These are phyloP conservation scores for Euura saliciscinereae DNA, from an alignment of 1,140 invertebrate species.

Conservation along the genomic window DNA sequence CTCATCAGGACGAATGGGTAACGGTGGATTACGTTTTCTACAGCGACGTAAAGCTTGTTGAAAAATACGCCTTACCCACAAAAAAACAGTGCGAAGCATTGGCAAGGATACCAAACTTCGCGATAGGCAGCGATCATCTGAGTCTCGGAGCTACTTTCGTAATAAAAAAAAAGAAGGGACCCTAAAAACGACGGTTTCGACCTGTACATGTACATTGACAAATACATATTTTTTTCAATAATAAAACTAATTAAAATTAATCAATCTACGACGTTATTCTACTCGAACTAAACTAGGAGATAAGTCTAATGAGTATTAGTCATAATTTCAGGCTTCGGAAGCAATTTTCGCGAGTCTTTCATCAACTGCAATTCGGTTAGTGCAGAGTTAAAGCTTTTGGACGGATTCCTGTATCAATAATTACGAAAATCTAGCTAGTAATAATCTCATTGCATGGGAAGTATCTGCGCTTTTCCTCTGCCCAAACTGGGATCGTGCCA, in stretches of 20 bases:
- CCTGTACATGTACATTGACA: not conserved
- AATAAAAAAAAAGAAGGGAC: slow-evolving; percentile 39
- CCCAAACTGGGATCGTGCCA: slow-evolving; percentile 16
- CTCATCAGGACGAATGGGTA: slow-evolving; percentile 77
- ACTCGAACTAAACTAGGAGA: too few relatives aligned
- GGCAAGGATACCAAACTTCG: slow-evolving; percentile 73
- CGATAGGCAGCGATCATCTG: slow-evolving; percentile 79
- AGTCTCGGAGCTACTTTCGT: slow-evolving; percentile 70
- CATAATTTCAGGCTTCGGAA: too few relatives aligned
- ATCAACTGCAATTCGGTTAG: too few relatives aligned
- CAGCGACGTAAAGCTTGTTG: slow-evolving; percentile 65
- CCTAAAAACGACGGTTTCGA: slow-evolving; percentile 10
- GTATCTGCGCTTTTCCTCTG: slow-evolving; percentile 18
- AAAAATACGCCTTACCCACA: slow-evolving; percentile 69
- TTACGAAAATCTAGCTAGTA: too few relatives aligned
- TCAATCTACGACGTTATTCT: too few relatives aligned
- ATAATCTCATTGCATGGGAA: slow-evolving; percentile 10
- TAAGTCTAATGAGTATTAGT: too few relatives aligned
- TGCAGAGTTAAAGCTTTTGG: too few relatives aligned
- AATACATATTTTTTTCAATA: slow-evolving; percentile 14
- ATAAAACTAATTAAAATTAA: not conserved
- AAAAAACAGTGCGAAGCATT: slow-evolving; percentile 61
- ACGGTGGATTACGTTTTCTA: slow-evolving; percentile 85
- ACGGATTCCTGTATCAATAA: too few relatives aligned
- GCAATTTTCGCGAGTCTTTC: too few relatives aligned